Evolutionary conservation across 2,113 vertebrate genomes (phyloP).

Genomic region (Apteryx owenii): DNA sequence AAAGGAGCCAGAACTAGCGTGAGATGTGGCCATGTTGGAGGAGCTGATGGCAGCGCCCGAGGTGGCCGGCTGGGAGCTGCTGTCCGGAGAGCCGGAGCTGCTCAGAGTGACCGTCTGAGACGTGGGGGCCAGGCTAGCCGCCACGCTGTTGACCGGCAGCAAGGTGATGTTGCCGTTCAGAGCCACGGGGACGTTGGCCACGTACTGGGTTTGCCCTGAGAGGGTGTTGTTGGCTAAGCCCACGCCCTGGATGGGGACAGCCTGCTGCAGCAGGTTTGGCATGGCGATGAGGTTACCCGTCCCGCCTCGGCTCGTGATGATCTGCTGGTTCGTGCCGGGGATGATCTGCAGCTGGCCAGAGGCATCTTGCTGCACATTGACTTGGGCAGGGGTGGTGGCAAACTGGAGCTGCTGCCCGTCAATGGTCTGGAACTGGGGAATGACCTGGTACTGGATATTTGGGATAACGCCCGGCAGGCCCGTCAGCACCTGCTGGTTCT

Average conservation of each 20-base stretch:
- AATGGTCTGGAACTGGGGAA: constrained; percentile 95
- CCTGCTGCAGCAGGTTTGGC: constrained; percentile 91
- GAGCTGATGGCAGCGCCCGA: constrained; percentile 75
- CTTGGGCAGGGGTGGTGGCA: constrained; percentile 76
- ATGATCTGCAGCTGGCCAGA: constrained; percentile 93
- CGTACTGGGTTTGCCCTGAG: constrained; percentile 91
- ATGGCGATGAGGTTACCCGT: constrained; percentile 90
- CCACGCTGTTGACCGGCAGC: constrained; percentile 88
- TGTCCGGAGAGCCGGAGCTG: constrained; percentile 79
- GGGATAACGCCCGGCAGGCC: constrained; percentile 89
- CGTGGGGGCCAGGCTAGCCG: constrained; percentile 80
- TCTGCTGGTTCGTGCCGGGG: constrained; percentile 88
- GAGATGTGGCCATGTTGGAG: constrained; percentile 64
- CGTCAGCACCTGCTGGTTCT: constrained; percentile 92
- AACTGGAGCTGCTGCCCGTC: constrained; percentile 95
- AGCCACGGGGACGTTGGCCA: constrained; percentile 93
- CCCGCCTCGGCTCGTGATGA: constrained; percentile 82
- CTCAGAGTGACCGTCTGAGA: constrained; percentile 84
- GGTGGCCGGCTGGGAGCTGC: constrained; percentile 73
- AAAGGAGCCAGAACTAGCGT: constrained; percentile 73
- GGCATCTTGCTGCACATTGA: constrained; percentile 87
- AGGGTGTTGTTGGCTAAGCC: constrained; percentile 86
- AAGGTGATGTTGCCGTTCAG: constrained; percentile 96
- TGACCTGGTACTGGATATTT: constrained; percentile 97
- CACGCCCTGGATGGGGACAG: constrained; percentile 93